Conservation (phyloP, 2,888 invertebrate genomes). For the Imbricaverruca yamaguchii region DNA sequence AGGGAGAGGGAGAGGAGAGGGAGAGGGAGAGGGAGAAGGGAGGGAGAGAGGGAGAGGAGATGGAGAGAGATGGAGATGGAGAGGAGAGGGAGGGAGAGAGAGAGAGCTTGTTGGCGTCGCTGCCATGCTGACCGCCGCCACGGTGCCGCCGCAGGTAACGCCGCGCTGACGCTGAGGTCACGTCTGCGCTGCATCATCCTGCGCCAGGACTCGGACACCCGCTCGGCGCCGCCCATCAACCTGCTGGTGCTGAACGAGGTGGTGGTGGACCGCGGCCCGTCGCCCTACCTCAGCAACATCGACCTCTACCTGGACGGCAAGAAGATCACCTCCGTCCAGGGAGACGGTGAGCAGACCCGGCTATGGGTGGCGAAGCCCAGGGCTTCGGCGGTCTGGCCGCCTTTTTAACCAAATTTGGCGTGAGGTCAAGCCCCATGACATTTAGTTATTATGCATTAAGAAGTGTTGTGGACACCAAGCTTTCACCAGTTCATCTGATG, state of each 20-base stretch:
- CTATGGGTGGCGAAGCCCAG: too few species aligned
- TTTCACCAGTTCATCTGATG: neutral
- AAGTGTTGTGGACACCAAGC: too few species aligned
- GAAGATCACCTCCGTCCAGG: conserved; percentile 90
- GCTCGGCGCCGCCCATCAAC: conserved; percentile 51
- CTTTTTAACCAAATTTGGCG: neutral
- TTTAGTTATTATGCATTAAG: too few species aligned
- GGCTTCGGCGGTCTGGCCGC: too few species aligned
- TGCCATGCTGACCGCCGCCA: too few species aligned
- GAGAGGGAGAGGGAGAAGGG: too few species aligned
- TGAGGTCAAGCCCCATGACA: neutral
- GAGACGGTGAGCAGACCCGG: conserved; percentile 56
- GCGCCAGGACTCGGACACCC: conserved; percentile 41
- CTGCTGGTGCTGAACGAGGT: conserved; percentile 88
- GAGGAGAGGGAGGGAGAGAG: too few species aligned
- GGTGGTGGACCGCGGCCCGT: conserved; percentile 95
- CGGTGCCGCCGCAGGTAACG: conserved; percentile 48
- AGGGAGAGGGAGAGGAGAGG: too few species aligned
- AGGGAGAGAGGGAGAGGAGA: too few species aligned
- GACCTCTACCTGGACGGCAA: conserved; percentile 92
- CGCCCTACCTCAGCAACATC: conserved; percentile 89
- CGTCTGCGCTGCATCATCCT: conserved; percentile 83
- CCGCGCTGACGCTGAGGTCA: conserved; percentile 80
- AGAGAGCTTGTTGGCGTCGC: too few species aligned
- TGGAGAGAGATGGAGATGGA: too few species aligned